Base-by-base conservation (phyloP, 2,113 vertebrate genomes). In the Pyrgilauda ruficollis region DNA sequence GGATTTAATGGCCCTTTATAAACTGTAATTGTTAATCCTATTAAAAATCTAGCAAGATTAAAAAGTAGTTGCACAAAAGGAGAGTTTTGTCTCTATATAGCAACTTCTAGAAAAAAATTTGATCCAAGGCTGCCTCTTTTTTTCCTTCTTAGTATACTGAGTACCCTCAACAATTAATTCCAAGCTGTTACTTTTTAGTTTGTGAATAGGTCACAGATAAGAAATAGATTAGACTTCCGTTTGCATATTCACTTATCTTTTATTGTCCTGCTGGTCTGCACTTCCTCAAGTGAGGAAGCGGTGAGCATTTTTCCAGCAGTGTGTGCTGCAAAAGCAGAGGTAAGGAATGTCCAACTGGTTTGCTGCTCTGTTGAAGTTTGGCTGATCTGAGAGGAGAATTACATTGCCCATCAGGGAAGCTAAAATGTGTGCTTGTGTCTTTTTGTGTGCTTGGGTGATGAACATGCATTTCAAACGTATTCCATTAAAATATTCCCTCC, bases 281-380 rank as follows among this genome's bases (percentile, higher is more conserved):
- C 27, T 74, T 92, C 37, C 59, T 62, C 31, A 44, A 67, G 26
- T 4, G 28, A 27, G n/a, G n/a, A n/a, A n/a, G n/a, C 0, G 0
- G 43, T 23, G 37, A 44, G 31, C 1, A 4, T 24, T 64, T 74
- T 78, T 21, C 55, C 64, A 70, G 68, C 35, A 72, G 30, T 1
- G 7, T 13, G 41, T 62, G 27, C 52, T 86, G 58, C 46, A 43
- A 30, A 35, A 55, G 50, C 58, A 66, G 78, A 13, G 46, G 18
- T 49, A 18, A 26, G 66, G 4, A 24, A 7, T 0, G 0, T 23
- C 37, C n/a, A 39, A 31, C 9, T 50, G 59, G 15, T 67, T 39
- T 56, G 41, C 41, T 24, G 24, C 62, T 72, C 58, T 73, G 24
- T 11, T 58, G 22, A 70, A n/a, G 15, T 61, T 56, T 64, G 55